Base-by-base conservation (phyloP, 2,113 vertebrate genomes). In the Nesogale talazaci region DNA sequence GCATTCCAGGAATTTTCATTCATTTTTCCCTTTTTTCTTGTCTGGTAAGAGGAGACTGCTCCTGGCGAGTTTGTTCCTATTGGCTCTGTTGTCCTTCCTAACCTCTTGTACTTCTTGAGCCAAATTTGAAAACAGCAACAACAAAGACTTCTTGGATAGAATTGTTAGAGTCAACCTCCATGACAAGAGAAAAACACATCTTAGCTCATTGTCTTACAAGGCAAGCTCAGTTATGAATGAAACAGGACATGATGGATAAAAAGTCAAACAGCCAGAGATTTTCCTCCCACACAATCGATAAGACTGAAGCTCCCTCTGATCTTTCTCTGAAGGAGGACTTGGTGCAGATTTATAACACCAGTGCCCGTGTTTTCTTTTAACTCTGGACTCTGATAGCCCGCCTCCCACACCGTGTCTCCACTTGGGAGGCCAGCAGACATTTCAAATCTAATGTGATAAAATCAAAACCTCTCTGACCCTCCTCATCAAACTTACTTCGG, bases 51-150 rank as follows among this genome's bases (percentile, higher is more conserved):
- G 46, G 40, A 81, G 83, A 75, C 9, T 40, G 27, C 16, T 80
- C 31, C n/a, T n/a, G 12, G 12, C 25, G 34, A 63, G 42, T 34
- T 65, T 42, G 0, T 17, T 0, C 4, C 46, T 29, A 7, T 65
- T 25, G 5, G 0, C 12, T 42, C n/a, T 70, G 16, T 80, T 86
- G 31, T 72, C 56, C 85, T 81, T 88, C 89, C 91, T 92, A 85
- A 76, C 23, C 59, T 94, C 93, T 94, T 95, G 88, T 82, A 95
- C 85, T 0, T 52, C 38, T 74, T 70, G n/a, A 92, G n/a, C 34
- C 72, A 12, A 86, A 92, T 4, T 70, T 57, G 31, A 77, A 96
- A 86, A 81, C 31, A 72, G 36, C 6, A 20, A 19, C 23, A n/a
- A 69, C n/a, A 83, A 16, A 25, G 1, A 25, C 67, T 82, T 69